phyloP scores from a whole-genome alignment of 2,888 invertebrate species.

The Trichogramma dendrolimi region DNA sequence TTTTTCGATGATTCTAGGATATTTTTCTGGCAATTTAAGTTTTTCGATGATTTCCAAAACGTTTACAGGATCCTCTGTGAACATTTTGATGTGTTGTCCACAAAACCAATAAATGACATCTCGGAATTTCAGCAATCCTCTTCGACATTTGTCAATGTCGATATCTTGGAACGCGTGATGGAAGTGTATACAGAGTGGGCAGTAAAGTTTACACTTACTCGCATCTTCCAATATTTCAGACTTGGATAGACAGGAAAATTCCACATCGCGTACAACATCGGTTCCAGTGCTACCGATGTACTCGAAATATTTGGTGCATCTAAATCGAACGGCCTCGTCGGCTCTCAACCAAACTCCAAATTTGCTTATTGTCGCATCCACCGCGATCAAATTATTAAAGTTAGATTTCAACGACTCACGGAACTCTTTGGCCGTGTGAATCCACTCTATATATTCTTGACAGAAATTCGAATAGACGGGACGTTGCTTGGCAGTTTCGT shows the following conservation, averaged over 20 bases:
- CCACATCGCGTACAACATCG: conserved; percentile 54
- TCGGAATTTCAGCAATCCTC: conserved; percentile 58
- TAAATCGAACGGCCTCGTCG: conserved; percentile 46
- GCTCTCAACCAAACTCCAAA: conserved; percentile 58
- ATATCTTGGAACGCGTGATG: conserved; percentile 41
- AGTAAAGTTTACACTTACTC: conserved; percentile 56
- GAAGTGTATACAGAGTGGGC: conserved; percentile 59
- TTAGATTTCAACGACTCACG: conserved; percentile 56
- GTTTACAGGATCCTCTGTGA: conserved; percentile 51
- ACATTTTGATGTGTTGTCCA: conserved; percentile 54
- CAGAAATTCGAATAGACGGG: conserved; percentile 33
- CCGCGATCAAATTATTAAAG: conserved; percentile 56
- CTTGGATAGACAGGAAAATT: conserved; percentile 58
- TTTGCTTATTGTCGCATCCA: conserved; percentile 55
- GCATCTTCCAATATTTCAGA: conserved; percentile 55
- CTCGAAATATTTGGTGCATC: conserved; percentile 53
- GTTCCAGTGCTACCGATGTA: conserved; percentile 55
- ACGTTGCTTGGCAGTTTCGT: conserved; percentile 46
- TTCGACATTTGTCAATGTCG: conserved; percentile 34
- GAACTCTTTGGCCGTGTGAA: conserved; percentile 44
- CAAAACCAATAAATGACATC: conserved; percentile 63
- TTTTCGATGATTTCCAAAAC: conserved; percentile 50
- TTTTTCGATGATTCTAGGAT: conserved; percentile 50
- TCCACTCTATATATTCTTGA: conserved; percentile 50
- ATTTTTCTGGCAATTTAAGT: conserved; percentile 51